These are phyloP conservation scores for Erynnis tages DNA, from an alignment of 2,888 invertebrate species.

Conservation along the genomic window DNA sequence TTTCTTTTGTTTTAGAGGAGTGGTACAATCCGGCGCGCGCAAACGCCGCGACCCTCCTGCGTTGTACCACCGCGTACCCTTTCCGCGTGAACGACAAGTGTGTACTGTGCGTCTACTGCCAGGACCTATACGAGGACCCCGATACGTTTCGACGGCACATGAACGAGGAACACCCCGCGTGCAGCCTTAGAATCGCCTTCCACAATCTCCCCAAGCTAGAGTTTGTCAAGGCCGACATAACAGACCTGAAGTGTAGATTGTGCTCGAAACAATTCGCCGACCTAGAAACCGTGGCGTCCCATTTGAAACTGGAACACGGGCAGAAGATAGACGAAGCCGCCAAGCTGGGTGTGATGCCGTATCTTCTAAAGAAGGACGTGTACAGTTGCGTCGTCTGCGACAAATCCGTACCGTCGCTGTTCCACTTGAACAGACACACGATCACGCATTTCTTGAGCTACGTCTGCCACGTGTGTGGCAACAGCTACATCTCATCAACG, in stretches of 20 bases:
- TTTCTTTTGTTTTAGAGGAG: slow-evolving; percentile 74
- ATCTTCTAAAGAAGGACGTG: slow-evolving; percentile 51
- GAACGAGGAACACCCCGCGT: slow-evolving; percentile 58
- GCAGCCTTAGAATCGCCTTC: slow-evolving; percentile 61
- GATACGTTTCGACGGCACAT: slow-evolving; percentile 58
- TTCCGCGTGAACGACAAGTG: slow-evolving; percentile 71
- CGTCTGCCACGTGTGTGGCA: slow-evolving; percentile 69
- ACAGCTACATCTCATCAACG: slow-evolving; percentile 64
- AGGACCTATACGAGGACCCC: slow-evolving; percentile 63
- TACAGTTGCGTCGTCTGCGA: slow-evolving; percentile 62
- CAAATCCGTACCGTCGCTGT: slow-evolving; percentile 58
- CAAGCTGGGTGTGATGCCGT: slow-evolving; percentile 68
- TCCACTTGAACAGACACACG: slow-evolving; percentile 66
- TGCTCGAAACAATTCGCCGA: slow-evolving; percentile 45
- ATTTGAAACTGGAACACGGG: slow-evolving; percentile 47
- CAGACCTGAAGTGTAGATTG: slow-evolving; percentile 55
- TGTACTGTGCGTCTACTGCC: slow-evolving; percentile 71
- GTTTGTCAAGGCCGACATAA: slow-evolving; percentile 66
- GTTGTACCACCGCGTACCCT: slow-evolving; percentile 67
- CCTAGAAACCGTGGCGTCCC: slow-evolving; percentile 52
- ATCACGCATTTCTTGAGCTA: slow-evolving; percentile 67
- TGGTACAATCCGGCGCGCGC: slow-evolving; percentile 60
- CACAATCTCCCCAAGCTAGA: slow-evolving; percentile 64
- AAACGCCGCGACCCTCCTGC: slow-evolving; percentile 65
- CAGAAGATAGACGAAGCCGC: slow-evolving; percentile 46